phyloP scores from a whole-genome alignment of 2,113 vertebrate genomes.

The Nycticorax nycticorax region DNA sequence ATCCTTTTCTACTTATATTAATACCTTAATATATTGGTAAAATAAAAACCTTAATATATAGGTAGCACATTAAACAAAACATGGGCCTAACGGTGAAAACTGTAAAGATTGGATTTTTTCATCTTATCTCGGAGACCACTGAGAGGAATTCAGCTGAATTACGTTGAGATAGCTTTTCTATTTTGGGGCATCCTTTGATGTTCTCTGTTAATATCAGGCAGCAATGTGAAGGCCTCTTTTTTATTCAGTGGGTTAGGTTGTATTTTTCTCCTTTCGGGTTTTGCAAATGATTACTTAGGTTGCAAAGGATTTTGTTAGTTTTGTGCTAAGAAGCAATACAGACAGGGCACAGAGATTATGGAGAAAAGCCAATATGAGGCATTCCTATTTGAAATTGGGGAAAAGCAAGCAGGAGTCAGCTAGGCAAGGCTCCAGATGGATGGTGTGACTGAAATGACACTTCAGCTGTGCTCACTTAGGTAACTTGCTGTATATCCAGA shows the following conservation, averaged over 20 bases:
- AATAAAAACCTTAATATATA: not conserved
- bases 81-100: not conserved
- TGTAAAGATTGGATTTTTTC: rapidly evolving
- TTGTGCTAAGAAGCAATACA: not conserved
- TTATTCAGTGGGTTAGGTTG: not conserved
- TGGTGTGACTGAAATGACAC: not conserved
- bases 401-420: not conserved
- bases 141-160: not conserved
- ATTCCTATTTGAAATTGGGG: not conserved
- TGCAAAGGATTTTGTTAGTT: not conserved
- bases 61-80: not conserved
- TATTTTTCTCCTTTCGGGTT: not conserved
- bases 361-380: not conserved
- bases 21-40: not conserved
- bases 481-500: not conserved
- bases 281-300: not conserved
- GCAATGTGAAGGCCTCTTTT: not conserved
- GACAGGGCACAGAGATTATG: not conserved
- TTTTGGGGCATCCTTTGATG: not conserved
- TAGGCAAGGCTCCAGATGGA: not conserved
- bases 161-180: not conserved
- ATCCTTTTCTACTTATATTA: not conserved
- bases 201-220: not conserved
- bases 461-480: not conserved
- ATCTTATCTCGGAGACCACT: not conserved